phyloP scores from a whole-genome alignment of 1,140 invertebrate genomes.

The Papilio dardanus region DNA sequence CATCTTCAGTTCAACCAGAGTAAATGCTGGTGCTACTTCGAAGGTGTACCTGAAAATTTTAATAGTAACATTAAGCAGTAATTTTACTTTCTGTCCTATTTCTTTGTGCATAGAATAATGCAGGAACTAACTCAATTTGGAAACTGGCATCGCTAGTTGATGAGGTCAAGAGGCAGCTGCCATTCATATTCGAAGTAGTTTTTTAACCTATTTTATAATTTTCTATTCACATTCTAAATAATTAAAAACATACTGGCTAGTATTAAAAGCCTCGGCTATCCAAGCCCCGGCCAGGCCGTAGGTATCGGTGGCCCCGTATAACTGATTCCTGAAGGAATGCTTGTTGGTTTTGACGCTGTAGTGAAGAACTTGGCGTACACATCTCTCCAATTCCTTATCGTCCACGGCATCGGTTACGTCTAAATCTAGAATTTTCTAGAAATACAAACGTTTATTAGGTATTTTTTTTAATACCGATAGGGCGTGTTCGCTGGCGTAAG shows the following conservation, averaged over 20 bases:
- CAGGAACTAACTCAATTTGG: no score
- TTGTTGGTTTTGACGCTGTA: conserved; percentile 90
- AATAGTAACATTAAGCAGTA: conserved; percentile 24
- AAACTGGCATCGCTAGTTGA: no score
- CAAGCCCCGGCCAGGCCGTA: conserved; percentile 89
- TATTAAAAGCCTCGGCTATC: conserved; percentile 88
- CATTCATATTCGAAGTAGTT: no score
- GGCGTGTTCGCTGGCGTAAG: no score
- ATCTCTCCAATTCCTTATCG: conserved; percentile 80
- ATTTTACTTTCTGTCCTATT: background rate
- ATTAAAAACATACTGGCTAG: conserved; percentile 86
- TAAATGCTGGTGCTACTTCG: conserved; percentile 90
- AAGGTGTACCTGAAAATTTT: conserved; percentile 86
- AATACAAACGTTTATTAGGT: conserved; percentile 7
- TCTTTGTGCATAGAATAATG: background rate
- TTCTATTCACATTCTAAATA: background rate
- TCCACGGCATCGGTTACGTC: conserved; percentile 77
- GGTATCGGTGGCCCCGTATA: conserved; percentile 88
- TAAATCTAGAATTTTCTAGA: conserved; percentile 81
- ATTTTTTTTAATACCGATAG: background rate
- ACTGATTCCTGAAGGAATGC: conserved; percentile 89
- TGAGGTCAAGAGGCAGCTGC: no score
- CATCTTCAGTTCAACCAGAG: conserved; percentile 86
- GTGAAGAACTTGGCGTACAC: conserved; percentile 84
- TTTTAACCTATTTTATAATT: no score